Evolutionary conservation across 35 echinoderm and acorn worm species (phyloP), one percentile per base, ranked within the genome.

Genomic region (Amphiura filiformis): DNA sequence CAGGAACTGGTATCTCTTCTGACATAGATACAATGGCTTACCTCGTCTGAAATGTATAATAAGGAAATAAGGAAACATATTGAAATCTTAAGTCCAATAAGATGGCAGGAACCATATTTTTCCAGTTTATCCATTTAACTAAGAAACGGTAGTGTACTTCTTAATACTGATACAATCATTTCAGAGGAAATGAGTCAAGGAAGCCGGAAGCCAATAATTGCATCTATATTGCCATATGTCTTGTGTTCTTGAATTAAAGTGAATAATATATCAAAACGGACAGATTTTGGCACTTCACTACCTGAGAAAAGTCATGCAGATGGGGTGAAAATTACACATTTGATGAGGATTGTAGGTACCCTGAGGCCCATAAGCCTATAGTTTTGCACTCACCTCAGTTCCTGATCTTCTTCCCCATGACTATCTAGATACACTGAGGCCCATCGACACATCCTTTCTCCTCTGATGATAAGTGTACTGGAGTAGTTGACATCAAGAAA

Each of bases 361-460:
- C n/a, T n/a, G n/a, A n/a, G n/a, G n/a, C n/a, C n/a, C n/a, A n/a
- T n/a, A n/a, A n/a, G n/a, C n/a, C n/a, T n/a, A n/a, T n/a, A n/a
- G n/a, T n/a, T n/a, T n/a, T n/a, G n/a, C n/a, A n/a, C 89, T 61
- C 84, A 97, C 95, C 81, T 91, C 49, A 94, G 83, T 33, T 84
- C 92, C 26, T 89, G 41, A 56, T 97, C 95, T 80, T 94, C 95
- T 92, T 97, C 95, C 9, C 95, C 95, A 82, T 97, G 92, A 30
- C 89, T 89, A 37, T 97, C 95, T 32, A 97, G 89, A 38, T 97
- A 97, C 1, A 97, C 70, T 7, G 95, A 97, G 0, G 85, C 92
- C 95, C 95, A 97, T 13, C 80, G 57, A 80, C 95, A 97, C 17
- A 87, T 37, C 0, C 95, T 83, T 4, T 97, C 36, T 9, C 89